Percentiles rank a stretch among this genome's conserved stretches.
phyloP scores from a whole-genome alignment of 2,797 vertebrate species.

The Chelon labrosus region DNA sequence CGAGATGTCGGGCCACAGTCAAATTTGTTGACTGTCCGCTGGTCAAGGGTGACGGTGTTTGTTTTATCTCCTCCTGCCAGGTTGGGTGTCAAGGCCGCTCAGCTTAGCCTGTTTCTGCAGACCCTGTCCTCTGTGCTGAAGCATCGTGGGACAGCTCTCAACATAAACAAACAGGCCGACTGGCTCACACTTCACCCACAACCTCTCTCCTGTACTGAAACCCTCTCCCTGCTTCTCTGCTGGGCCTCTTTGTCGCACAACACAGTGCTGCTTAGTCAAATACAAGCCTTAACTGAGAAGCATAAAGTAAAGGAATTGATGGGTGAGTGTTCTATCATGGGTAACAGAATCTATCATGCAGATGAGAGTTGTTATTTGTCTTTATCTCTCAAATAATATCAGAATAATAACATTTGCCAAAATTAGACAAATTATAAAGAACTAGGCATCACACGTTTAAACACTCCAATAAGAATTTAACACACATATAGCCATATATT shows the following conservation, averaged over 20 bases:
- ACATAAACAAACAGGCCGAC: conserved; percentile 74
- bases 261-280: conserved; percentile 77
- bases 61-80: conserved; percentile 72
- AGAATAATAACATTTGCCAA: not conserved
- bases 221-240: conserved; percentile 87
- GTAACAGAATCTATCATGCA: no score
- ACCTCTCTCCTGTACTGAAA: conserved; percentile 83
- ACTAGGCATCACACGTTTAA: not conserved
- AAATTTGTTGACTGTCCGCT: not conserved
- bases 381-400: no score
- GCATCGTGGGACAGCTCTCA: conserved; percentile 81
- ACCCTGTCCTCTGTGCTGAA: conserved; percentile 86
- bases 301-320: conserved; percentile 84
- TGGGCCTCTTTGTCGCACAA: conserved; percentile 87
- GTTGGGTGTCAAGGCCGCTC: conserved; percentile 77
- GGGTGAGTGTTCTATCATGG: conserved; percentile 83
- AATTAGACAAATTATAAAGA: not conserved
- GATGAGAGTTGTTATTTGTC: no score
- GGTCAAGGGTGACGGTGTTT: conserved; percentile 44
- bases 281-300: conserved; percentile 83
- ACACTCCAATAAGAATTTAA: not conserved
- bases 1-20: not conserved
- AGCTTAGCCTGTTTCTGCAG: conserved; percentile 83
- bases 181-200: conserved; percentile 81
- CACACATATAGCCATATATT: not conserved